Base-by-base conservation (phyloP, 2,113 vertebrate genomes). In the Rhynchomys soricoides region DNA sequence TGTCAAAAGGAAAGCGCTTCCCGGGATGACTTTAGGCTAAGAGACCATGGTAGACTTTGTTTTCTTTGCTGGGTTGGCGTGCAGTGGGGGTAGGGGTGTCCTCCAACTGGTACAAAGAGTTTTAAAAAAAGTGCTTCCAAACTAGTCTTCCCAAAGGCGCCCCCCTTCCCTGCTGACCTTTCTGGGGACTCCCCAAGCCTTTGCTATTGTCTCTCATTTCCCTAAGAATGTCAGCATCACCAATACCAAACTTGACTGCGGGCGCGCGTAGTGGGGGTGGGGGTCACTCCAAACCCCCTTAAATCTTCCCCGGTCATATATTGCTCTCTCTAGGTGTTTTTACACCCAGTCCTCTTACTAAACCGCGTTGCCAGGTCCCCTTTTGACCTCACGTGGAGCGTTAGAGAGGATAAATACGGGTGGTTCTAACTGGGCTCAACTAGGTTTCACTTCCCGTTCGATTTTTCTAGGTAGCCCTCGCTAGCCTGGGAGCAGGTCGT, bases 71-170 rank as follows among this genome's bases (percentile, higher is more conserved):
- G 9, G 9, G 75, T 29, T 21, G 87, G 71, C 59, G 9, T 48
- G 88, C 52, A 83, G 43, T 57, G 57, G 57, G 82, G 82, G 40
- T 64, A 13, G 82, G n/a, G 57, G 26, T 64, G 40, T 64, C 57
- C 68, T 45, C 31, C 31, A 57, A 15, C 83, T 5, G 89, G 94
- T 22, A 55, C 7, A 52, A 96, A 95, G 96, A 71, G 97, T 97
- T 97, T 97, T 97, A 98, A 97, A 95, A 86, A 92, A 77, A 78
- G 93, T 66, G 91, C 55, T 91, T 91, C 71, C 10, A 13, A 87
- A 26, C 31, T 86, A 86, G 92, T 50, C 66, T 96, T 94, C 89
- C 89, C 22, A 70, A 94, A 98, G 95, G 95, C 59, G 55, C 95
- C 90, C 90, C 94, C 62, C 81, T 88, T 78, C 73, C 55, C 0